These are phyloP conservation scores for Creontiades dilutus DNA, from an alignment of 2,888 invertebrate genomes.

Conservation along the genomic window DNA sequence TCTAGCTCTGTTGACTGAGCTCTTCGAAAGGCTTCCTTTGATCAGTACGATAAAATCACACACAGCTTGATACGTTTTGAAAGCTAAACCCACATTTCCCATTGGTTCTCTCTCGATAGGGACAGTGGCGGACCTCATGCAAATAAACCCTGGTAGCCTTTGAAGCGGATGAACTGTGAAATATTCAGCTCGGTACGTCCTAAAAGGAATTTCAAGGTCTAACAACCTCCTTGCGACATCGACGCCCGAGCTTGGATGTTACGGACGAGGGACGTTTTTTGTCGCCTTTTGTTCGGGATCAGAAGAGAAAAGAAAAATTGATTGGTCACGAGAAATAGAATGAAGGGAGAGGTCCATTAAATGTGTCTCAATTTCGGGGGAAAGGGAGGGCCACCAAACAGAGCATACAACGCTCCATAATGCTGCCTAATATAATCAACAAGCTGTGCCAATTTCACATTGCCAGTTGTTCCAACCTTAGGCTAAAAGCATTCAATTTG, in stretches of 20 bases:
- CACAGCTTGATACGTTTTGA: too few species aligned
- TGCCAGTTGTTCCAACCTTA: too few species aligned
- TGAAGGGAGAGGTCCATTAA: neutral
- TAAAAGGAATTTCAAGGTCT: slow-evolving; percentile 31
- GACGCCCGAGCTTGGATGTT: neutral
- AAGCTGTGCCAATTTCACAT: too few species aligned
- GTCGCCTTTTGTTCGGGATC: slow-evolving; percentile 3
- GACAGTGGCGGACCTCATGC: neutral
- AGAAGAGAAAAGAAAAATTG: neutral
- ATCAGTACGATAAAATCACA: too few species aligned
- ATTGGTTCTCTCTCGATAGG: too few species aligned
- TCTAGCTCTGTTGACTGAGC: too few species aligned
- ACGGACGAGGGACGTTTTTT: neutral
- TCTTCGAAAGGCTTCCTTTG: too few species aligned
- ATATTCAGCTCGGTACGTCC: neutral
- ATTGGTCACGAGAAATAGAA: neutral
- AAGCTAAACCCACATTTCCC: too few species aligned
- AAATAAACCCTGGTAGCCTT: neutral
- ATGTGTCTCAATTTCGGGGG: neutral
- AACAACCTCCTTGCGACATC: slow-evolving; percentile 5
- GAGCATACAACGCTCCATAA: neutral
- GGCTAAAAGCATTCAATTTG: too few species aligned
- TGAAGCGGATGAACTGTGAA: neutral
- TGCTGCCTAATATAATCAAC: too few species aligned
- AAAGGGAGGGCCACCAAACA: neutral